phyloP scores from a whole-genome alignment of 2,113 vertebrate species.

The Hemiprocne comata region DNA sequence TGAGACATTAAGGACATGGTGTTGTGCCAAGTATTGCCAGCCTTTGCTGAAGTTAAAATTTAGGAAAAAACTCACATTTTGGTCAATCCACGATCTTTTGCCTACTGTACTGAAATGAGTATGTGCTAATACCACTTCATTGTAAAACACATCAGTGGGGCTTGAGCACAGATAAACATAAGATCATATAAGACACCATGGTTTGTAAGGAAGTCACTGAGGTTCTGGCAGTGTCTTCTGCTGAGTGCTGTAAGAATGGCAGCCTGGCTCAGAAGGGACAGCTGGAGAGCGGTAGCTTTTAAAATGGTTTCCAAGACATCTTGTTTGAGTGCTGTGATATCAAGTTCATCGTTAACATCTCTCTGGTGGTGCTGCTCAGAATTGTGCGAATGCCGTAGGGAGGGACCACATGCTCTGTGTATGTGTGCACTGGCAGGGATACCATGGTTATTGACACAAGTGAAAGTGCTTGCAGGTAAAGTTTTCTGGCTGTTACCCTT shows the following conservation, averaged over 20 bases:
- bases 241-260: neutral
- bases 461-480: neutral
- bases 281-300: neutral
- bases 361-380: neutral
- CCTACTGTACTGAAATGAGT: neutral
- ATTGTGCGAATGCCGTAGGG: neutral
- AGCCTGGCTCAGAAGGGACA: neutral
- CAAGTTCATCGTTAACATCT: fast-evolving
- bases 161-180: neutral
- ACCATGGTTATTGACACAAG: fast-evolving
- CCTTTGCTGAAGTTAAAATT: neutral
- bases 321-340: neutral
- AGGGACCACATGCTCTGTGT: neutral
- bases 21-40: neutral
- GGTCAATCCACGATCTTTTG: neutral
- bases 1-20: neutral
- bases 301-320: neutral
- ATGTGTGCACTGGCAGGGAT: fast-evolving
- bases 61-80: neutral
- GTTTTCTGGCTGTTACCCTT: neutral
- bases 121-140: neutral
- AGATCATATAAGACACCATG: neutral
- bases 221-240: neutral
- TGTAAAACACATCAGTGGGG: neutral
- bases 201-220: neutral